Evolutionary conservation across 2,113 vertebrate species (phyloP).

Genomic region (Tychaedon coryphoeus): DNA sequence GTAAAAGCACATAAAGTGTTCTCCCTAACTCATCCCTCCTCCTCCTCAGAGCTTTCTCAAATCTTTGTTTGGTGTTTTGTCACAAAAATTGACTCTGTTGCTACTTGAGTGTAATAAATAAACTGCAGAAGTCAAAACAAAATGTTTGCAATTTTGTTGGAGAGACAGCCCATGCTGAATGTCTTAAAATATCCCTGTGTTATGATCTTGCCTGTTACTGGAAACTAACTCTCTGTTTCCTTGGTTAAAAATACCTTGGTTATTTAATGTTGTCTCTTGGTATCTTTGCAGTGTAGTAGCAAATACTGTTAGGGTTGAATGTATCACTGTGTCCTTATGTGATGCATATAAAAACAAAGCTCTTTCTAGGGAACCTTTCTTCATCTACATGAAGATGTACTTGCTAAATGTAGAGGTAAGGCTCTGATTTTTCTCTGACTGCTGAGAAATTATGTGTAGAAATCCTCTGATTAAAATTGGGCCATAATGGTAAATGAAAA

Average conservation of each 20-base stretch:
- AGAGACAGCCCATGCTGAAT: neutral
- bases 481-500: neutral
- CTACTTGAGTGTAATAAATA: slow-evolving; percentile 6
- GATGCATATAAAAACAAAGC: neutral
- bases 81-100: neutral
- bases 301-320: neutral
- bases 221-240: neutral
- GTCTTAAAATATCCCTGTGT: neutral
- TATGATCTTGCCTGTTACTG: neutral
- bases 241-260: neutral
- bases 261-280: neutral
- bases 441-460: neutral
- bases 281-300: neutral
- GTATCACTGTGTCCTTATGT: neutral
- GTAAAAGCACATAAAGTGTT: neutral
- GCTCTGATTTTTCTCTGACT: neutral
- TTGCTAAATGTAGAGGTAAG: neutral
- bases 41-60: neutral
- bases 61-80: slow-evolving; percentile 1
- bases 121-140: neutral
- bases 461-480: neutral
- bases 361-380: neutral
- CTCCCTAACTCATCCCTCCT: neutral
- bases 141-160: neutral
- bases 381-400: neutral